Base-by-base conservation (phyloP, 1,140 invertebrate genomes). In the Thrips palmi region DNA sequence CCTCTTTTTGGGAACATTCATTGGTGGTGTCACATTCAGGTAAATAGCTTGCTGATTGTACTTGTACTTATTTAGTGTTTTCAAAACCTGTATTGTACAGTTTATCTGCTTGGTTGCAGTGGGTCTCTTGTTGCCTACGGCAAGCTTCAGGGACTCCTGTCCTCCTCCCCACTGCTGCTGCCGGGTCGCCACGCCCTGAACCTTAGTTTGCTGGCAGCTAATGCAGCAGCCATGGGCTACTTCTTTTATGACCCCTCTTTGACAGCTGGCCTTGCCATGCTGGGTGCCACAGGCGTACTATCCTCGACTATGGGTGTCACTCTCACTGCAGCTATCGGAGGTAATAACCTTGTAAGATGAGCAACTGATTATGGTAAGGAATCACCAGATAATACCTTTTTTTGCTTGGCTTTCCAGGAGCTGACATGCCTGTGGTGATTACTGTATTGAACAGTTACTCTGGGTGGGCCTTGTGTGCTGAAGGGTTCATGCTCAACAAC, bases 401-500 rank as follows among this genome's bases (percentile, higher is more conserved):
- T 32, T 12, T 28, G 30, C 27, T 12, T 28, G 18, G 22, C 20
- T 39, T 51, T 50, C 41, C 46, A 74, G 74, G 77, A 48, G 84
- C 84, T 47, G 85, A 89, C 58, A 91, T 91, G 86, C 86, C 85
- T 2, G 86, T 91, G 1, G 85, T 91, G 2, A 89, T 91, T 44
- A 89, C 86, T 12, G 85, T 91, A 2, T 60, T 91, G 4, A 92
- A 92, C 67, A 80, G 74, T 49, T 77, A 75, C 52, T 74, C 71
- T 0, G 73, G 72, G 4, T 91, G 85, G 84, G 84, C 85, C 12
- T 60, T 89, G 30, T 74, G 71, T 61, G 85, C 85, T 24, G 85
- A 91, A 64, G 86, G 86, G 28, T 89, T 92, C 56, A 89, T 91
- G 85, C 60, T 92, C 25, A 84, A 91, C 58, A 91, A 91, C 58